A percentile compares a stretch with the other conserved stretches of the same genome.
Conservation (phyloP, 2,797 vertebrate genomes). For the Sebastes cheni region DNA sequence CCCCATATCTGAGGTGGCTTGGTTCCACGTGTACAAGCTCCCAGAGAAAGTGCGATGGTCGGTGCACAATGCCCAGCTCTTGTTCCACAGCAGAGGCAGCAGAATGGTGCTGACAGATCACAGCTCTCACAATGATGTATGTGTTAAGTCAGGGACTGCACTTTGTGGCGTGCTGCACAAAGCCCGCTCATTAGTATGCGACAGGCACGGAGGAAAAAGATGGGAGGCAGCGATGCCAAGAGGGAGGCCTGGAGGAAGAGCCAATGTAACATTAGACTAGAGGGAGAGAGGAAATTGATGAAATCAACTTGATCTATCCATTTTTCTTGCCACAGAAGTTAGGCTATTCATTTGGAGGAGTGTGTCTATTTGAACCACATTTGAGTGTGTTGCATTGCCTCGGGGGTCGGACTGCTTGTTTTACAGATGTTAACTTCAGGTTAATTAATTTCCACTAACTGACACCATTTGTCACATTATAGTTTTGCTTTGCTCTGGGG, state of each 20-base stretch:
- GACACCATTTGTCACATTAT: conserved; percentile 43
- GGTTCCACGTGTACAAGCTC: conserved; percentile 9
- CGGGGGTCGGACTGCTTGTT: conserved; percentile 38
- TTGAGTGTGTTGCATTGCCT: conserved; percentile 30
- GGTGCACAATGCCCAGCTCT: conserved; percentile 47
- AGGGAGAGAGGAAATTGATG: conserved; percentile 67
- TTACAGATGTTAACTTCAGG: conserved; percentile 62
- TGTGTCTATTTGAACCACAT: conserved; percentile 49
- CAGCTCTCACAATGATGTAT: conserved; percentile 77
- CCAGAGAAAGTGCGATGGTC: conserved; percentile 58
- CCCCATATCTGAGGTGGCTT: conserved; percentile 24
- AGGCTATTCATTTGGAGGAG: conserved; percentile 49
- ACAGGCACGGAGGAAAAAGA: conserved; percentile 58
- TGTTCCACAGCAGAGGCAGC: conserved; percentile 57
- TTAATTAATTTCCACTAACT: conserved; percentile 65
- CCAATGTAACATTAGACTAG: conserved; percentile 70
- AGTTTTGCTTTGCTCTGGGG: conserved; percentile 14
- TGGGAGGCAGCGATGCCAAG: conserved; percentile 76
- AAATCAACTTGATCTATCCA: conserved; percentile 70
- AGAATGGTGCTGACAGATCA: conserved; percentile 65
- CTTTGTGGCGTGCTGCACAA: conserved; percentile 73
- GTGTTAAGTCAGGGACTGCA: conserved; percentile 76
- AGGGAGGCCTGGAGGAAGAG: conserved; percentile 72
- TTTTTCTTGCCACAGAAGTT: conserved; percentile 59
- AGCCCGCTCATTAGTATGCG: conserved; percentile 81